A percentile compares a stretch with the other conserved stretches of the same genome.
Evolutionary conservation across 2,113 vertebrate genomes (phyloP).

Genomic region (Ochotona princeps): DNA sequence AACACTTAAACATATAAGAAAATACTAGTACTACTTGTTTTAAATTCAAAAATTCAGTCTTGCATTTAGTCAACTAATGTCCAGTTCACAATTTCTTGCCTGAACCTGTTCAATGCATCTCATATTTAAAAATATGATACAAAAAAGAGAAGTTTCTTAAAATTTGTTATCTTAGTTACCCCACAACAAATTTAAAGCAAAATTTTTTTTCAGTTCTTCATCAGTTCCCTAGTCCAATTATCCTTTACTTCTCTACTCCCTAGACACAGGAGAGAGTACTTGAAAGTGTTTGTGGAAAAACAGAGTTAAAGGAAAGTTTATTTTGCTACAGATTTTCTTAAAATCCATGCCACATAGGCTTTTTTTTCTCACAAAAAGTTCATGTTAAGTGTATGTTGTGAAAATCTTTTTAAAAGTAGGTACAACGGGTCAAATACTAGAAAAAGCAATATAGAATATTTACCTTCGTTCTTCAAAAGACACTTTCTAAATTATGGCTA

Average conservation of each 20-base stretch:
- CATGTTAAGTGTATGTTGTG: too few species aligned
- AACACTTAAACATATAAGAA: not conserved
- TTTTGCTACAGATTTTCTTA: too few species aligned
- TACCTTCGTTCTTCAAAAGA: slow-evolving; percentile 13
- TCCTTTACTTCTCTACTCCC: not conserved
- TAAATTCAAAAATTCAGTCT: slow-evolving; percentile 19
- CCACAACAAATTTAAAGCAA: slow-evolving; percentile 29
- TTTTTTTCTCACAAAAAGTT: too few species aligned
- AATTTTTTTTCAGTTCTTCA: not conserved
- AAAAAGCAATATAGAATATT: not conserved
- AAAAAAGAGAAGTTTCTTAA: not conserved
- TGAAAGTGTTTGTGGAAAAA: too few species aligned
- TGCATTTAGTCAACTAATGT: not conserved
- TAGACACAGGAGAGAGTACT: not conserved
- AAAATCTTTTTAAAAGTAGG: not conserved
- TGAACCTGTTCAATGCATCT: not conserved
- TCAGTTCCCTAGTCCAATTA: not conserved
- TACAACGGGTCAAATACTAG: not conserved
- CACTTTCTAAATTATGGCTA: not conserved
- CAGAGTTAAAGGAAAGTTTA: too few species aligned
- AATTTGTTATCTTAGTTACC: not conserved
- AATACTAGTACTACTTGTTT: not conserved
- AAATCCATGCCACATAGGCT: too few species aligned
- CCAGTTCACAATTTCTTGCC: not conserved
- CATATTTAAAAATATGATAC: not conserved